phyloP scores from a whole-genome alignment of 2,797 vertebrate genomes.

The Anguilla obscura region DNA sequence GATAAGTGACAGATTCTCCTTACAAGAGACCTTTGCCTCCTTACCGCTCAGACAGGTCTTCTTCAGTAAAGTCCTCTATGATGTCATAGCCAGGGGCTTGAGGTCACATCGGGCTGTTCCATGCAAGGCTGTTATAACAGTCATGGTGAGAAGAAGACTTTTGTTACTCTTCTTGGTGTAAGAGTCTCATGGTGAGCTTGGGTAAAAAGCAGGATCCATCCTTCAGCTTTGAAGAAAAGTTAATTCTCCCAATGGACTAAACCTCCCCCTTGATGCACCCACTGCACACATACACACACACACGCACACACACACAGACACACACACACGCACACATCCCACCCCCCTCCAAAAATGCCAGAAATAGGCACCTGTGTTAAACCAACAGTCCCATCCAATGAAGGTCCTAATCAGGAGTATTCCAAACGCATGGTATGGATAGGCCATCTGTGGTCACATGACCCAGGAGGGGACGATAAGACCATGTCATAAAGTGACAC shows the following conservation, averaged over 20 bases:
- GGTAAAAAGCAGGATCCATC: constrained; percentile 50
- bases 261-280: constrained; percentile 50
- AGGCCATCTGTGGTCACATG: constrained; percentile 72
- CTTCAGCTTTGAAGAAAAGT: constrained; percentile 70
- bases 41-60: constrained; percentile 68
- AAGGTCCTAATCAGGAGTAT: constrained; percentile 73
- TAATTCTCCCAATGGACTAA: constrained; percentile 51
- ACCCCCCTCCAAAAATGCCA: constrained; percentile 47
- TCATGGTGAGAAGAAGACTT: constrained; percentile 19
- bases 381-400: constrained; percentile 73
- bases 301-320: constrained; percentile 65
- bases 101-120: constrained; percentile 57
- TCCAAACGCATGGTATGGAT: constrained; percentile 64
- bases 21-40: constrained; percentile 40
- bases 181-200: constrained; percentile 41
- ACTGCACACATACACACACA: constrained; percentile 62
- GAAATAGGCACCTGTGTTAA: constrained; percentile 76
- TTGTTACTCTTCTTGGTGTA: constrained; percentile 50
- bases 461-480: constrained; percentile 71
- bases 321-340: constrained; percentile 42
- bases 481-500: constrained; percentile 96
- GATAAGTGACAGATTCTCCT: background rate
- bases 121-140: constrained; percentile 59
- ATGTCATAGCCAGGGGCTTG: constrained; percentile 61
- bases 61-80: constrained; percentile 66